Evolutionary conservation across 2,888 invertebrate species (phyloP).

Genomic region (Spialia ferax): DNA sequence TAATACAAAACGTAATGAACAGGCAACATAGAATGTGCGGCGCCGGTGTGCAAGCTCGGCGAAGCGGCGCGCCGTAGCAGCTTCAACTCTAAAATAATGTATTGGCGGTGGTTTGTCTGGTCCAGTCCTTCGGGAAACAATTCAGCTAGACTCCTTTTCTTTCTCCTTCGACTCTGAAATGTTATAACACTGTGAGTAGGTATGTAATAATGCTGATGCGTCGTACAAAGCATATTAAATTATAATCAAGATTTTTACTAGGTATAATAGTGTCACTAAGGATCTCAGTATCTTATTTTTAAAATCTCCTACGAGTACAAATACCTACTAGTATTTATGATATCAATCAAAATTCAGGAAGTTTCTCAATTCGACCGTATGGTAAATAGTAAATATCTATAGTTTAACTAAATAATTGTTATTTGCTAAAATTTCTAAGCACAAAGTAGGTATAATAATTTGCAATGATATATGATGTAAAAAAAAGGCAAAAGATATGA

Average conservation of each 20-base stretch:
- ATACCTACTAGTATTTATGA: too few relatives aligned
- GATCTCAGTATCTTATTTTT: too few relatives aligned
- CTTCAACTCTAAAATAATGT: slow-evolving; percentile 79
- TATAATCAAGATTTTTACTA: too few relatives aligned
- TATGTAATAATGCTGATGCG: too few relatives aligned
- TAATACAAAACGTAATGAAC: slow-evolving; percentile 63
- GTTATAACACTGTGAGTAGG: background rate
- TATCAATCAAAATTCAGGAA: too few relatives aligned
- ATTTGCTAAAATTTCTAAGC: too few relatives aligned
- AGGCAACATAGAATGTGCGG: slow-evolving; percentile 72
- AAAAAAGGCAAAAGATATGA: background rate
- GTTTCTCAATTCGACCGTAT: too few relatives aligned
- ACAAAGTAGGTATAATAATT: background rate
- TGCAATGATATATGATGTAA: background rate
- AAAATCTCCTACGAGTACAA: too few relatives aligned
- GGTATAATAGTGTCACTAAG: too few relatives aligned
- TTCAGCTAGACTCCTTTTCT: slow-evolving; percentile 90
- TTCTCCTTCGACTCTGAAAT: slow-evolving; percentile 90
- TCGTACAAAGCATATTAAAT: too few relatives aligned
- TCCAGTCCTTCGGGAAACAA: slow-evolving; percentile 76
- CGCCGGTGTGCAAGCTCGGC: slow-evolving; percentile 52
- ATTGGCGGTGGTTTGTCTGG: slow-evolving; percentile 85
- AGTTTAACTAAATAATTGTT: too few relatives aligned
- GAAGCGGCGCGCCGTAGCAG: slow-evolving; percentile 51
- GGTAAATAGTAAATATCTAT: too few relatives aligned